Evolutionary conservation across 2,888 invertebrate genomes (phyloP), one percentile per base, ranked within the genome.

Genomic region (Podotricha telesiphe): DNA sequence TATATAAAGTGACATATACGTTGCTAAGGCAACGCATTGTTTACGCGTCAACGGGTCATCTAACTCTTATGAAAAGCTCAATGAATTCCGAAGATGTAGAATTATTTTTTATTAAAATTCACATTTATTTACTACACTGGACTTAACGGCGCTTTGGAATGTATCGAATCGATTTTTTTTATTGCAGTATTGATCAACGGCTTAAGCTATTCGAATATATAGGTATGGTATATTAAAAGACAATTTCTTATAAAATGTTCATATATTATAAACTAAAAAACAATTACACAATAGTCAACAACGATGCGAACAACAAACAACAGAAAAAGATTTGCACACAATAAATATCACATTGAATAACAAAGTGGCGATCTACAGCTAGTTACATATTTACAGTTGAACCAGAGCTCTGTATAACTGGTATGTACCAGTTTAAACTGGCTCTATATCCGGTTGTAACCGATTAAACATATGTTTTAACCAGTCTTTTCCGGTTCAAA

Each of bases 261-360:
- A 67, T 67, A 53, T 67, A 67, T 61, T 67, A 51, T 40, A 42
- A 67, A 45, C 67, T 67, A 67, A 47, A 67, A 55, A 58, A 88
- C 87, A 91, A 88, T 86, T 91, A 92, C 86, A 88, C 87, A 92
- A 85, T 90, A 90, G 81, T 89, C 92, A 93, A 93, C 92, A 93
- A 91, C 81, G 81, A 77, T 74, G 84, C 87, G 84, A 86, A 84
- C 89, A 89, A 86, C 86, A 88, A 84, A 82, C 83, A 84, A 83
- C 85, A 83, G 81, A 81, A 80, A 79, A 42, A 80, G 80, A 80
- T 78, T 69, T 75, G 78, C 88, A 91, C 87, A 87, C 89, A 91
- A 93, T 93, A 93, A 93, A 93, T 93, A 93, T 92, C 92, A 93
- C 92, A 92, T 81, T 80, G 80, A 83, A 84, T 87, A 86, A 88